Evolutionary conservation across 2,888 invertebrate genomes (phyloP), one percentile per base, ranked within the genome.

Genomic region (Aromia moschata): DNA sequence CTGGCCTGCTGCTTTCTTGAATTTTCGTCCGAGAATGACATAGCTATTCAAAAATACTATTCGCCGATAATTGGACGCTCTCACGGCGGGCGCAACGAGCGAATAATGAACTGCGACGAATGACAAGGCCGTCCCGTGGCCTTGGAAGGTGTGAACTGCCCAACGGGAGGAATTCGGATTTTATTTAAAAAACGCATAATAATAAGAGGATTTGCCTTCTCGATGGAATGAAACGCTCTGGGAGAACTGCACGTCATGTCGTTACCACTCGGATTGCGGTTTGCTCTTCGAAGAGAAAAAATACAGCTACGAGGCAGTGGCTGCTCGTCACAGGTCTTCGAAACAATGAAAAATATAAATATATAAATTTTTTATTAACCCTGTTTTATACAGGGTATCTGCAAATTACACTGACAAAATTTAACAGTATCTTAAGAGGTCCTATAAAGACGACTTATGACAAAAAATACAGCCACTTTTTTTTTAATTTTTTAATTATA

Each of bases 211-310:
- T 16, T 52, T 52, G 25, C 16, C 30, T 17, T 52, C 40, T 30
- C 40, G 37, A 51, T 51, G 33, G 51, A 57, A 57, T 51, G n/a
- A n/a, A 41, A 51, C 44, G 55, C 37, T 31, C 31, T 56, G 36
- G 30, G 40, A 52, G 56, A 60, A 56, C 52, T 52, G 56, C 56
- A 41, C 52, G 52, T 56, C 60, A 60, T 49, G 60, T 60, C n/a
- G n/a, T n/a, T 60, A 12, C 52, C 12, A 16, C 52, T 60, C 52
- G 51, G 56, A 56, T 56, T 49, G 56, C 41, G 51, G 55, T 45
- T 31, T 51, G 54, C 44, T 47, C 17, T 43, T 45, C n/a, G 41
- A 45, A 45, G 44, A 31, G 45, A 40, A 51, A 25, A 25, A 25
- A 7, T 25, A 25, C 25, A 25, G 25, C 25, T 25, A 25, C 3